Evolutionary conservation across 1,140 invertebrate genomes (phyloP).

Genomic region (Pseudachorutes palmiensis): DNA sequence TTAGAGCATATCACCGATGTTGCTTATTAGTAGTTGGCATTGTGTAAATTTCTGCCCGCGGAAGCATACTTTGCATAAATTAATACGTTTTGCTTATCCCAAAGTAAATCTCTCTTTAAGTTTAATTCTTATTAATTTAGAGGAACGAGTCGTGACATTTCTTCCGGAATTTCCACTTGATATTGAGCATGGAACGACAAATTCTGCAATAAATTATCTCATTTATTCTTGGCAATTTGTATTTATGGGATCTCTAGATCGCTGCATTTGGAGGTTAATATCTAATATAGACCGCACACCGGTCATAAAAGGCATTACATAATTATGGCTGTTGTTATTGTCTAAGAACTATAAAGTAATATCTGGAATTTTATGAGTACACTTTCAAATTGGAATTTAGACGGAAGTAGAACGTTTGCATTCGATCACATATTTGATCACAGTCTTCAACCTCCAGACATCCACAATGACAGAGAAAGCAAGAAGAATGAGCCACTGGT

Average conservation of each 20-base stretch:
- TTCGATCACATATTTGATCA: not conserved
- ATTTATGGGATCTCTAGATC: not conserved
- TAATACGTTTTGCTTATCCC: not conserved
- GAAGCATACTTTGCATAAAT: not conserved
- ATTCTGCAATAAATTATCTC: too few relatives aligned
- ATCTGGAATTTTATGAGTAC: not conserved
- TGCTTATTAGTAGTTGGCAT: not conserved
- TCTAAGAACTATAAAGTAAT: not conserved
- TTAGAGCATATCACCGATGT: not conserved
- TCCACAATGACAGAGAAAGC: not conserved
- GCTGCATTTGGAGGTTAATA: not conserved
- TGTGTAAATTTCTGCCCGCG: not conserved
- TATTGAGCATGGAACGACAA: too few relatives aligned
- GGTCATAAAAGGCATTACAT: too few relatives aligned
- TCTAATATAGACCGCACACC: too few relatives aligned
- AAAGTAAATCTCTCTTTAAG: not conserved
- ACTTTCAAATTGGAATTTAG: not conserved
- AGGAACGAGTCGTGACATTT: too few relatives aligned
- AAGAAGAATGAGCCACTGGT: not conserved
- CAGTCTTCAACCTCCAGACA: not conserved
- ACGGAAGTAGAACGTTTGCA: not conserved
- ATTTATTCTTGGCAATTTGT: too few relatives aligned
- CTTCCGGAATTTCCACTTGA: too few relatives aligned
- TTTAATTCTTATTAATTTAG: too few relatives aligned
- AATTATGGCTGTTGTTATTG: too few relatives aligned